Base-by-base conservation (phyloP, 2,113 vertebrate species). In the Lynx canadensis region DNA sequence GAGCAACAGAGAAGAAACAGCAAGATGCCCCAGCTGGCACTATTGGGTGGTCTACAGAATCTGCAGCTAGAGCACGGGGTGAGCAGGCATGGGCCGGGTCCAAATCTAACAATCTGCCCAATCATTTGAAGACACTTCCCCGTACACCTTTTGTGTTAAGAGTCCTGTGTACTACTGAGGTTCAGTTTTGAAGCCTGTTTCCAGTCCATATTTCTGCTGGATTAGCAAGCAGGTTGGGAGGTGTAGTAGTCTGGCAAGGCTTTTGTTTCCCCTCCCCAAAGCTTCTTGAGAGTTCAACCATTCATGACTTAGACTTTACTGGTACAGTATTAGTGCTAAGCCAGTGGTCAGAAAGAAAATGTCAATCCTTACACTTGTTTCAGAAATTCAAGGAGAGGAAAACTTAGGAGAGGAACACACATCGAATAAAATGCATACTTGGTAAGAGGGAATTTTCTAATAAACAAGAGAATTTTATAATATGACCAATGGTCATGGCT, bases 271-370 rank as follows among this genome's bases (percentile, higher is more conserved):
- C 29, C 41, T 87, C 25, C 88, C 57, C 57, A 83, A 97, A 97
- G 89, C 63, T 94, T 86, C 91, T 97, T 82, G 33, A 93, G 82
- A 89, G 45, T 83, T 93, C 85, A 95, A 33, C 55, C 79, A 94
- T 84, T 97, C 78, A 93, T 93, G 89, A 94, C 81, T 71, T 83
- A 84, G 84, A 87, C 91, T 94, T 65, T 50, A 83, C 65, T 86
- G 91, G 66, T 63, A 79, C 1, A 76, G 86, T 52, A 93, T 96
- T 96, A 95, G 88, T 94, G 91, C 68, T 89, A 80, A 79, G 66
- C 50, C 66, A 80, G 82, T 83, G 91, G 91, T 93, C 78, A 97
- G 68, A 89, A 82, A 96, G 82, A 93, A 97, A 97, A 96, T 36
- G 55, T 83, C 92, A 93, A 36, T 82, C 38, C 41, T 88, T 83